phyloP scores from a whole-genome alignment of 1,140 invertebrate genomes.

The Bombus confusus region DNA sequence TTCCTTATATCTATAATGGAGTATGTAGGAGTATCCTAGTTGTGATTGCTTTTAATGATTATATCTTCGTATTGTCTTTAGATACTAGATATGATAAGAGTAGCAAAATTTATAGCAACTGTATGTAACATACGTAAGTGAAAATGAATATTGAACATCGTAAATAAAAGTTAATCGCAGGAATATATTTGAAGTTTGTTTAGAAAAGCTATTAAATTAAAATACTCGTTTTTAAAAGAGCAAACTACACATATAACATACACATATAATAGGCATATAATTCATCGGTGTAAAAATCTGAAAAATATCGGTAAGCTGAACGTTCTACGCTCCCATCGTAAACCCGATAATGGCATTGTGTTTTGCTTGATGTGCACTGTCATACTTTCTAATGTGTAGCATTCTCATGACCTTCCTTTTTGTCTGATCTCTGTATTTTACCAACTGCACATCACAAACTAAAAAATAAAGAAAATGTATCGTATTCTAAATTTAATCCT shows the following conservation, averaged over 20 bases:
- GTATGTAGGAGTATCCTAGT: neutral
- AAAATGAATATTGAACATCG: neutral
- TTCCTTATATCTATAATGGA: neutral
- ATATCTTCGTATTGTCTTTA: neutral
- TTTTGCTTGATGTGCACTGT: neutral
- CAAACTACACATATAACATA: too few species aligned
- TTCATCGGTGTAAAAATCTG: neutral
- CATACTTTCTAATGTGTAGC: conserved; percentile 22
- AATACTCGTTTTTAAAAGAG: too few species aligned
- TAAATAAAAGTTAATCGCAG: neutral
- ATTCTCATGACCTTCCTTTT: conserved; percentile 14
- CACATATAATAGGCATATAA: neutral
- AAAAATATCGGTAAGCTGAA: neutral
- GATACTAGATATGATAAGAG: neutral
- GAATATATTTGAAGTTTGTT: neutral
- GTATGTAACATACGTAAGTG: neutral
- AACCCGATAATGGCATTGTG: conserved; percentile 22
- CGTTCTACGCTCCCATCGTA: neutral
- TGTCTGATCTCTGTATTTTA: neutral
- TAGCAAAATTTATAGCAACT: neutral
- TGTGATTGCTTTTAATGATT: neutral
- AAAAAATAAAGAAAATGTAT: neutral
- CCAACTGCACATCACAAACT: neutral
- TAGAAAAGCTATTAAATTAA: neutral
- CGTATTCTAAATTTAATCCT: neutral